A percentile compares a stretch with the other conserved stretches of the same genome.
phyloP scores from a whole-genome alignment of 2,888 invertebrate species.

The Pammene aurita region DNA sequence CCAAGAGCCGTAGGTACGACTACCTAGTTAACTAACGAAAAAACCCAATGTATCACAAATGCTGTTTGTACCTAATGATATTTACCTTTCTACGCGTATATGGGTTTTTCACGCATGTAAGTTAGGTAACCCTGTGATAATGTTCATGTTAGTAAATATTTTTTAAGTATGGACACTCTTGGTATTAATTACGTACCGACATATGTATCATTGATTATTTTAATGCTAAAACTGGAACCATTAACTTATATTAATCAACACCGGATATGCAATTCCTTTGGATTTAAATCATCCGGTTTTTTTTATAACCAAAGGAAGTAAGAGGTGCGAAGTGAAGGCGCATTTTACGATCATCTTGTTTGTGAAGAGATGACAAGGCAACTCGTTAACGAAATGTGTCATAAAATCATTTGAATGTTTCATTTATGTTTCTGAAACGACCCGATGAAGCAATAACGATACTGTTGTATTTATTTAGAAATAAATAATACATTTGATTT shows the following conservation, averaged over 20 bases:
- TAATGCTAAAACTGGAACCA: background rate
- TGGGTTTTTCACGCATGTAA: too few relatives aligned
- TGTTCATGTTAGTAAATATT: too few relatives aligned
- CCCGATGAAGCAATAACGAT: conserved; percentile 69
- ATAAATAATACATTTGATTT: background rate
- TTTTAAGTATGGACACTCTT: too few relatives aligned
- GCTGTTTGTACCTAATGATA: too few relatives aligned
- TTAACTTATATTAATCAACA: background rate
- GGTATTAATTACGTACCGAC: too few relatives aligned
- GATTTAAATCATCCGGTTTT: conserved; percentile 7
- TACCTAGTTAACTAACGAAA: too few relatives aligned
- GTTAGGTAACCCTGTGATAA: too few relatives aligned
- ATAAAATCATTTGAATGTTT: conserved; percentile 49
- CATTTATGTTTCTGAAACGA: conserved; percentile 54
- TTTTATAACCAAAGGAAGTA: conserved; percentile 21
- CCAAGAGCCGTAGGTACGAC: too few relatives aligned
- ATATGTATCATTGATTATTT: background rate
- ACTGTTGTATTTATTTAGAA: conserved; percentile 42
- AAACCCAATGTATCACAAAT: too few relatives aligned
- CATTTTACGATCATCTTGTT: conserved; percentile 36
- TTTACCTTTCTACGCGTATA: too few relatives aligned
- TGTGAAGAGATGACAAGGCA: conserved; percentile 35
- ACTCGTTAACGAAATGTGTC: conserved; percentile 35
- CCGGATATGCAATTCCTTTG: conserved; percentile 22
- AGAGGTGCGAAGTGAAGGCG: conserved; percentile 38